phyloP scores from a whole-genome alignment of 2,113 vertebrate species.

The Chamaetylas fuelleborni region DNA sequence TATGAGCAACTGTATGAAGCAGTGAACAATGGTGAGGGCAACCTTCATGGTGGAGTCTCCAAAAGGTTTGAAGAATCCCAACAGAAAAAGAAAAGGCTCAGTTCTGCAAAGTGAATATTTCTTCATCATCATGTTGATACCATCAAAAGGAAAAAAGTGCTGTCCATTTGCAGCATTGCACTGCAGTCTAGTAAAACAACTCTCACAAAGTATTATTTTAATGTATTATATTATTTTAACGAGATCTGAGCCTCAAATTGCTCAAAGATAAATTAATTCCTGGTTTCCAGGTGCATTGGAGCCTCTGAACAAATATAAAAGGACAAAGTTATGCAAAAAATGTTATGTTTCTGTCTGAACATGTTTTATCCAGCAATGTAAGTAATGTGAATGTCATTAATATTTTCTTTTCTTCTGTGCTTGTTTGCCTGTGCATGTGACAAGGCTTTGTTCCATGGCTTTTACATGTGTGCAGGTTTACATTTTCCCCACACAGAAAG shows the following conservation, averaged over 20 bases:
- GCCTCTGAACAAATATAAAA: neutral
- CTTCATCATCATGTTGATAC: neutral
- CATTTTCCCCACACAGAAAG: neutral
- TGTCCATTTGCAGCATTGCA: neutral
- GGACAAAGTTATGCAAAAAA: neutral
- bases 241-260: neutral
- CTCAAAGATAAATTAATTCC: neutral
- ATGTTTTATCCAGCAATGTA: neutral
- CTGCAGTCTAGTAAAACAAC: neutral
- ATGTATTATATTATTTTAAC: neutral
- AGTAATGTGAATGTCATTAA: neutral
- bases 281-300: neutral
- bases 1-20: neutral
- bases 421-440: neutral
- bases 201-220: neutral
- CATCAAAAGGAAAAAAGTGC: neutral
- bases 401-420: neutral
- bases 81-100: neutral
- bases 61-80: neutral
- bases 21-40: neutral
- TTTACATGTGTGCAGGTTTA: neutral
- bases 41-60: neutral
- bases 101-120: neutral
- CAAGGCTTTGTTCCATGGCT: neutral
- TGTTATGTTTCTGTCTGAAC: neutral